These are phyloP conservation scores for Neostethus bicornis DNA, from an alignment of 2,797 vertebrate genomes.

Conservation along the genomic window DNA sequence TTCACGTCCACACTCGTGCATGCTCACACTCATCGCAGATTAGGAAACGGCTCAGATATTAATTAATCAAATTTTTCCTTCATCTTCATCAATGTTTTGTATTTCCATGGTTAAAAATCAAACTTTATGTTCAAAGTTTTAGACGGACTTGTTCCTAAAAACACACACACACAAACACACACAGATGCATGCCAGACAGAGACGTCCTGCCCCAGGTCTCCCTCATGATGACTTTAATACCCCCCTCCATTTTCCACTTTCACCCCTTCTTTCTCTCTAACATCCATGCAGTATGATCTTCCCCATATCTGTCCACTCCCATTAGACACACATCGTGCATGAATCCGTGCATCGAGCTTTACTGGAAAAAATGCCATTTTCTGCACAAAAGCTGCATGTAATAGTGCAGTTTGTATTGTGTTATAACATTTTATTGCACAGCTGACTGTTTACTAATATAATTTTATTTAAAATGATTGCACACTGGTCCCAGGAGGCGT, in stretches of 20 bases:
- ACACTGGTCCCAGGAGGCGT: too few species aligned
- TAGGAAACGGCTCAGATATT: constrained; percentile 41
- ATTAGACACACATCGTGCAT: constrained; percentile 56
- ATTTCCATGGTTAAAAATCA: too few species aligned
- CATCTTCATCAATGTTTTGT: constrained; percentile 44
- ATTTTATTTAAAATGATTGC: too few species aligned
- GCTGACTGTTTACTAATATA: too few species aligned
- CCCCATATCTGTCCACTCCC: constrained; percentile 64
- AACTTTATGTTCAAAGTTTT: too few species aligned
- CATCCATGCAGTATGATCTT: constrained; percentile 54
- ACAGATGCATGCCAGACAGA: constrained; percentile 43
- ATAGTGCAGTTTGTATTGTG: not conserved
- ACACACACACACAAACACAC: too few species aligned
- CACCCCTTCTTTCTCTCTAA: constrained; percentile 40
- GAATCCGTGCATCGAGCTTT: not conserved
- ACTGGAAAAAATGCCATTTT: constrained; percentile 1
- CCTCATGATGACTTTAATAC: constrained; percentile 45
- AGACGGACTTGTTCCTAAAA: constrained; percentile 27
- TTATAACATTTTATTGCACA: too few species aligned
- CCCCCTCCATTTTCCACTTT: constrained; percentile 14
- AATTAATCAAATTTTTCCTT: constrained; percentile 55
- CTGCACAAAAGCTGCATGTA: too few species aligned
- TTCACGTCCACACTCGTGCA: constrained; percentile 29
- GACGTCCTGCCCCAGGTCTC: constrained; percentile 37
- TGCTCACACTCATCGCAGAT: constrained; percentile 11